These are phyloP conservation scores for Hydractinia symbiolongicarpus DNA, from an alignment of 30 jellyfish, hydroid and myxozoan genomes.

Conservation along the genomic window DNA sequence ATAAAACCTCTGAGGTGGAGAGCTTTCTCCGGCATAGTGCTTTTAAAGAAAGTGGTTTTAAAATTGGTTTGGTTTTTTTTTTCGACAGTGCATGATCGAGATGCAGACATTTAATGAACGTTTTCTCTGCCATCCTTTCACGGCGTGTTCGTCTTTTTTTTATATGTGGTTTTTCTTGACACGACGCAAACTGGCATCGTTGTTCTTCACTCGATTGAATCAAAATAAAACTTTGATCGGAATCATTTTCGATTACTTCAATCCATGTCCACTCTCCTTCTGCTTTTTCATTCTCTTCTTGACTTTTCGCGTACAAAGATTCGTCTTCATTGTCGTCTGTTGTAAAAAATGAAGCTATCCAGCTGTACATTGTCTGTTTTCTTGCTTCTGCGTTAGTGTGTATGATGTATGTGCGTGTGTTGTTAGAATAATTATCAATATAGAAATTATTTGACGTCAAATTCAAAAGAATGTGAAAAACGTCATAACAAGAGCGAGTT, in stretches of 20 bases:
- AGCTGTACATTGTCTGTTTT: neutral
- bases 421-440: too few relatives aligned
- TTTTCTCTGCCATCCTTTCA: too few relatives aligned
- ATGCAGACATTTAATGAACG: neutral
- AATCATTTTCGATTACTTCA: slow-evolving; percentile 14
- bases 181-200: neutral
- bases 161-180: neutral
- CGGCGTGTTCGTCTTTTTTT: neutral
- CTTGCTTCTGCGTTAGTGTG: too few relatives aligned
- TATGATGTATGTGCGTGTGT: too few relatives aligned
- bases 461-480: too few relatives aligned
- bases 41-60: too few relatives aligned
- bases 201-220: slow-evolving; percentile 22
- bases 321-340: neutral
- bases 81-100: neutral
- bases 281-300: neutral
- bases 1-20: too few relatives aligned
- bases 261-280: slow-evolving; percentile 19
- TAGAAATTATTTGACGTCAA: too few relatives aligned
- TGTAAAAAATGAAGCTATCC: slow-evolving; percentile 17
- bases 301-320: neutral
- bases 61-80: too few relatives aligned
- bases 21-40: too few relatives aligned
- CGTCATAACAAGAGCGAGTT: too few relatives aligned
- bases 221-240: neutral